A percentile compares a stretch with the other conserved stretches of the same genome.
Evolutionary conservation across 2,888 invertebrate species (phyloP).

Genomic region (Arrhopalites spinosus): DNA sequence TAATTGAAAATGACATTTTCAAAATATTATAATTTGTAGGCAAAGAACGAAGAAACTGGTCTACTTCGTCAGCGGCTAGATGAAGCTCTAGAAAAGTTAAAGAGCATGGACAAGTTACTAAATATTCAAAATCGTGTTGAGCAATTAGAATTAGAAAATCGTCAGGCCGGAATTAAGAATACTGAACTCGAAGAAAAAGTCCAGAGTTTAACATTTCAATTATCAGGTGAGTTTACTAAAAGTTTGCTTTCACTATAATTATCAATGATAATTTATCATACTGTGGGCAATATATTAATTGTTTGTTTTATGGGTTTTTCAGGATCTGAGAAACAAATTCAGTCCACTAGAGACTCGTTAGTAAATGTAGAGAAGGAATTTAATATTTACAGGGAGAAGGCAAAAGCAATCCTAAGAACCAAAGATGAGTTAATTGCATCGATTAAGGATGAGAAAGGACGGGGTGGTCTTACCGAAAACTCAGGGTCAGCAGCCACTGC

Average conservation of each 20-base stretch:
- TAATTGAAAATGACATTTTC: neutral
- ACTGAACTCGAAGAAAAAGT: slow-evolving; percentile 39
- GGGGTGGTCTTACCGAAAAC: no score
- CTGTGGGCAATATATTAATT: no score
- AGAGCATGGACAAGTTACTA: slow-evolving; percentile 47
- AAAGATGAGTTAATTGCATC: slow-evolving; percentile 75
- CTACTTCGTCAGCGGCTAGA: slow-evolving; percentile 43
- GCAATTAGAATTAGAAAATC: slow-evolving; percentile 50
- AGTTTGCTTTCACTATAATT: no score
- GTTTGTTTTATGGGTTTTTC: no score
- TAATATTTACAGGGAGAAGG: slow-evolving; percentile 77
- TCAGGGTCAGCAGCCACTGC: no score
- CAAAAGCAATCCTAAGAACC: slow-evolving; percentile 74
- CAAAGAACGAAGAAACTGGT: slow-evolving; percentile 45
- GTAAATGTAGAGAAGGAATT: slow-evolving; percentile 63
- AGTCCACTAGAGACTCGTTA: slow-evolving; percentile 45
- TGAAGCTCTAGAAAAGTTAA: slow-evolving; percentile 49
- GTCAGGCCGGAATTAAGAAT: slow-evolving; percentile 41
- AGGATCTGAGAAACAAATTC: slow-evolving; percentile 44
- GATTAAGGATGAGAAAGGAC: slow-evolving; percentile 59
- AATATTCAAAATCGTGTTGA: slow-evolving; percentile 47
- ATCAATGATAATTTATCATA: no score
- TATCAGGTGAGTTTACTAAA: no score
- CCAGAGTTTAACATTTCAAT: slow-evolving; percentile 30
- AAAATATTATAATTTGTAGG: no score